phyloP scores from a whole-genome alignment of 2,888 invertebrate species.

The Pheosia gnoma region DNA sequence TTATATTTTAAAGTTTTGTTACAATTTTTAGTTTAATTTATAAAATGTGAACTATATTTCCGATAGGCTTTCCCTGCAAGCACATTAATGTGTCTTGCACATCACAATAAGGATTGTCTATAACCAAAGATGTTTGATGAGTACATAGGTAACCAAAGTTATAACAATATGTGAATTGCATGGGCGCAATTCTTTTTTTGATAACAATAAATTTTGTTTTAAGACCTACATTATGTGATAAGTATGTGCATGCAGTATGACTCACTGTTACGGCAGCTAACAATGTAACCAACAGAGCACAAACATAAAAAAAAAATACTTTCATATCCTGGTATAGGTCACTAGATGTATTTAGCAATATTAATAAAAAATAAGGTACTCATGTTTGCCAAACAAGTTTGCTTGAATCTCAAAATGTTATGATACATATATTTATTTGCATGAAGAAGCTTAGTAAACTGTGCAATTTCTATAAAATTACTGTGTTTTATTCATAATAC shows the following conservation, averaged over 20 bases:
- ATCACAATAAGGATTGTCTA: constrained; percentile 44
- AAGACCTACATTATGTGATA: constrained; percentile 16
- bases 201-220: constrained; percentile 34
- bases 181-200: constrained; percentile 50
- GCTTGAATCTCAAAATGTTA: constrained; percentile 72
- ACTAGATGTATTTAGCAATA: constrained; percentile 12
- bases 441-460: constrained; percentile 77
- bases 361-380: constrained; percentile 47
- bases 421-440: constrained; percentile 73
- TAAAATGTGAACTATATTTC: constrained; percentile 20
- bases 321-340: constrained; percentile 7
- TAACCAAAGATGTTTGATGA: constrained; percentile 57
- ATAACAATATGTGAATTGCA: constrained; percentile 42
- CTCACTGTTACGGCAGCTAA: background rate
- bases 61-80: constrained; percentile 28
- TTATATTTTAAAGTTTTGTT: constrained; percentile 36
- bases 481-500: constrained; percentile 38
- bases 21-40: constrained; percentile 32
- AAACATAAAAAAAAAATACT: background rate
- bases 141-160: constrained; percentile 52
- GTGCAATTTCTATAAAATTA: constrained; percentile 68
- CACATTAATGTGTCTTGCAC: constrained; percentile 40
- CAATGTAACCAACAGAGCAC: background rate
- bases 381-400: constrained; percentile 67
- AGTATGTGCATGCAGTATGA: constrained; percentile 21